phyloP scores from a whole-genome alignment of 1,140 invertebrate genomes.

The Tetragnatha versicolor region DNA sequence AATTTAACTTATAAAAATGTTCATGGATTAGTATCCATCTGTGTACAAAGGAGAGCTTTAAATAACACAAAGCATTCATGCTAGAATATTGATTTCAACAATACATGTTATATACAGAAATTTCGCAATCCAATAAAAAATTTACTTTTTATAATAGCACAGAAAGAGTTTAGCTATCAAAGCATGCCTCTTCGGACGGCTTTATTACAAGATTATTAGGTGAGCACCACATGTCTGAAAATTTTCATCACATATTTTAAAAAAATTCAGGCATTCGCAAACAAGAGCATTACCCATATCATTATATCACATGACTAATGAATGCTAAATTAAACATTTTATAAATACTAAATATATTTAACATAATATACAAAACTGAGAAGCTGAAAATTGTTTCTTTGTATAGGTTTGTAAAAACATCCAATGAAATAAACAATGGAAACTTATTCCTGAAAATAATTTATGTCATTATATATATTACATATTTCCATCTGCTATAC shows the following conservation, averaged over 20 bases:
- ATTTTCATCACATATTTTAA: constrained; percentile 33
- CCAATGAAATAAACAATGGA: not conserved
- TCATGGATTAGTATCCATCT: too few relatives aligned
- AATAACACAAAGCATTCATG: constrained; percentile 2
- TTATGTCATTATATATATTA: constrained; percentile 20
- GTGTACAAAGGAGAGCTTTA: too few relatives aligned
- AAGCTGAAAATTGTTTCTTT: not conserved
- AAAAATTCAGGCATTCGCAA: constrained; percentile 1
- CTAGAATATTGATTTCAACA: not conserved
- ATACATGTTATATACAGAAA: constrained; percentile 8
- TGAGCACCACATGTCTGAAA: constrained; percentile 44
- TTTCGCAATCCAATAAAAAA: constrained; percentile 23
- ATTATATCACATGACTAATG: constrained; percentile 2
- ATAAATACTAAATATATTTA: not conserved
- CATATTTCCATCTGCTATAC: constrained; percentile 11
- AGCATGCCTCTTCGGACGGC: constrained; percentile 48
- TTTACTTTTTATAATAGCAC: constrained; percentile 18
- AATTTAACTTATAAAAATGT: too few relatives aligned
- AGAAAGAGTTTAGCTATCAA: constrained; percentile 29
- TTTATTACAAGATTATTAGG: constrained; percentile 40
- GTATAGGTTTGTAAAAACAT: not conserved
- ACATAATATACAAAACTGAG: not conserved
- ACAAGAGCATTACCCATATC: not conserved
- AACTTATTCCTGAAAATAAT: constrained; percentile 16
- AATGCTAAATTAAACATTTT: not conserved